These are phyloP conservation scores for Meliscaeva auricollis DNA, from an alignment of 2,888 invertebrate genomes.

Conservation along the genomic window DNA sequence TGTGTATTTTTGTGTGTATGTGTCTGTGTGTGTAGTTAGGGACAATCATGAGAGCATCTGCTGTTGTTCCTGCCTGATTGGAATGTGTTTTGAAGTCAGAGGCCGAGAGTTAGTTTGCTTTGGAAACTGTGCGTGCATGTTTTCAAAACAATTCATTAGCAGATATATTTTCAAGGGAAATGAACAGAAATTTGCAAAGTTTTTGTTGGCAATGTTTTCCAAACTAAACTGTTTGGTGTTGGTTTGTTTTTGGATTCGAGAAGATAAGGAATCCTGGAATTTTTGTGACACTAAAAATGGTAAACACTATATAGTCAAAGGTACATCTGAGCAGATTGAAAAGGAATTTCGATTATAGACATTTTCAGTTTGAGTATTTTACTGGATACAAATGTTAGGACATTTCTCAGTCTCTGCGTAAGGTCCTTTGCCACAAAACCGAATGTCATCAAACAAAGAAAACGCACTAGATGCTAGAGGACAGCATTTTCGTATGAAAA, in stretches of 20 bases:
- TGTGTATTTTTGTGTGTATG: too few species aligned
- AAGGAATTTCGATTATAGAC: neutral
- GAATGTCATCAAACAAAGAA: neutral
- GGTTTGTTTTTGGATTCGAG: neutral
- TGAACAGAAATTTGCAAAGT: neutral
- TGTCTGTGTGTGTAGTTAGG: neutral
- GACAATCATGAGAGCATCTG: neutral
- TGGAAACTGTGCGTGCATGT: slow-evolving; percentile 1
- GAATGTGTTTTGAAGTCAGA: slow-evolving; percentile 14
- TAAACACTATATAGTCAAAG: neutral
- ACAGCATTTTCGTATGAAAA: too few species aligned
- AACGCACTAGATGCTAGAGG: slow-evolving; percentile 36
- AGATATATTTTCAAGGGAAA: slow-evolving; percentile 19
- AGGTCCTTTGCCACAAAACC: neutral
- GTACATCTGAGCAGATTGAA: neutral
- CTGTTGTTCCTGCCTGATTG: neutral
- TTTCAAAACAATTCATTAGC: slow-evolving; percentile 35
- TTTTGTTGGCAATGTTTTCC: neutral
- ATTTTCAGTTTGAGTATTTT: neutral
- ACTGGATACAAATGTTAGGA: neutral
- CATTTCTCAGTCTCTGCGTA: neutral
- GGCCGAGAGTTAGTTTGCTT: slow-evolving; percentile 8
- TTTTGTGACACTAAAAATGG: neutral
- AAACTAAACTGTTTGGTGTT: neutral
- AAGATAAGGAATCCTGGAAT: neutral